These are phyloP conservation scores for Machimus atricapillus DNA, from an alignment of 2,888 invertebrate genomes.

Conservation along the genomic window DNA sequence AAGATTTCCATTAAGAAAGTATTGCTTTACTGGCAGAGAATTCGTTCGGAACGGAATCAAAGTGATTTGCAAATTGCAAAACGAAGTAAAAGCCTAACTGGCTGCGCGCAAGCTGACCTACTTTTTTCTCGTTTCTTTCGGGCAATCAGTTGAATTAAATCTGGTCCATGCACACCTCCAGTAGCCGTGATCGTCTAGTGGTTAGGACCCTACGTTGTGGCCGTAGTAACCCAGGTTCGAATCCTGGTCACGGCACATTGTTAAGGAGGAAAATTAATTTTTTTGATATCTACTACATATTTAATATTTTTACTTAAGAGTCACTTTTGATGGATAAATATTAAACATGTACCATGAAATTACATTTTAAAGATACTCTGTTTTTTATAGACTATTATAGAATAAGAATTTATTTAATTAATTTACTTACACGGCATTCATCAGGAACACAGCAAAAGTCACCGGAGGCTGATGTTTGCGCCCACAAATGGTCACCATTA, in stretches of 20 bases:
- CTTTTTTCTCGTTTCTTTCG: background rate
- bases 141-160: background rate
- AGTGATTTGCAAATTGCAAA: background rate
- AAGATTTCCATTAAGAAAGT: background rate
- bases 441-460: slow-evolving; percentile 94
- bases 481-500: slow-evolving; percentile 93
- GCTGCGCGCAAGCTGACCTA: background rate
- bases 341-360: no score
- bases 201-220: slow-evolving; percentile 43
- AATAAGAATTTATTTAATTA: background rate
- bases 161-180: background rate
- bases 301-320: no score
- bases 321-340: no score
- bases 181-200: slow-evolving; percentile 42
- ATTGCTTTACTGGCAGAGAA: background rate
- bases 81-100: background rate
- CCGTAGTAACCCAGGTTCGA: slow-evolving; percentile 42
- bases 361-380: no score
- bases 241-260: slow-evolving; percentile 39
- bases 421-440: slow-evolving; percentile 79
- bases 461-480: slow-evolving; percentile 88
- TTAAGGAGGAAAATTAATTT: background rate
- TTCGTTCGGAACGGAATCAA: background rate
- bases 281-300: background rate
- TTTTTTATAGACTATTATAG: no score